Conservation (phyloP, 1,140 invertebrate genomes). For the Drosophila saltans region DNA sequence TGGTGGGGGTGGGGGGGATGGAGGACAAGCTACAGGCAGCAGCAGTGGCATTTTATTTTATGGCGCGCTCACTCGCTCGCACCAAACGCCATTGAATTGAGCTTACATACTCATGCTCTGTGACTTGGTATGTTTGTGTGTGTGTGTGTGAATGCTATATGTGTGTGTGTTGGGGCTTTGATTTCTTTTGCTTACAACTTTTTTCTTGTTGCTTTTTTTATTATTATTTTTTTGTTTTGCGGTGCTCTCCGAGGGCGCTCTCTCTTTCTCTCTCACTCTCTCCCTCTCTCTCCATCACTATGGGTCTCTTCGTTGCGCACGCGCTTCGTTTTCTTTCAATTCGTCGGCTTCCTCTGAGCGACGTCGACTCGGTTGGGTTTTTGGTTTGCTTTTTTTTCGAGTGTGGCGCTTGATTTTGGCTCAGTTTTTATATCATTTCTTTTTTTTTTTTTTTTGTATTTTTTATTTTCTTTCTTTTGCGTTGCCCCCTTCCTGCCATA, state of each 20-base stretch:
- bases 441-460: constrained; percentile 4
- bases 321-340: constrained; percentile 17
- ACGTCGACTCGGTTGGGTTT: constrained; percentile 15
- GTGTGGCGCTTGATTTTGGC: constrained; percentile 27
- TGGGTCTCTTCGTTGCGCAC: constrained; percentile 18
- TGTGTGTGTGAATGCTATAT: constrained; percentile 52
- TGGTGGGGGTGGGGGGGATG: not conserved
- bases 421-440: constrained; percentile 21
- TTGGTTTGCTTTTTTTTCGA: constrained; percentile 9
- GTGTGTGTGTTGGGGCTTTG: constrained; percentile 65
- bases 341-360: constrained; percentile 23
- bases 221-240: constrained; percentile 25
- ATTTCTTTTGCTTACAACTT: constrained; percentile 76
- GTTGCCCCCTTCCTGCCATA: constrained; percentile 40
- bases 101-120: constrained; percentile 58
- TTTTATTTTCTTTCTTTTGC: not conserved
- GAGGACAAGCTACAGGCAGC: not conserved
- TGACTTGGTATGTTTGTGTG: constrained; percentile 35
- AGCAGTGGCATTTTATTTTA: constrained; percentile 58
- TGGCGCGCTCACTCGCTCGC: constrained; percentile 62
- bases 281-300: not conserved
- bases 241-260: constrained; percentile 32
- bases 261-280: constrained; percentile 22
- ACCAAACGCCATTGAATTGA: constrained; percentile 78
- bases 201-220: constrained; percentile 44